These are phyloP conservation scores for Callospermophilus lateralis DNA, from an alignment of 2,113 vertebrate genomes.

Conservation along the genomic window DNA sequence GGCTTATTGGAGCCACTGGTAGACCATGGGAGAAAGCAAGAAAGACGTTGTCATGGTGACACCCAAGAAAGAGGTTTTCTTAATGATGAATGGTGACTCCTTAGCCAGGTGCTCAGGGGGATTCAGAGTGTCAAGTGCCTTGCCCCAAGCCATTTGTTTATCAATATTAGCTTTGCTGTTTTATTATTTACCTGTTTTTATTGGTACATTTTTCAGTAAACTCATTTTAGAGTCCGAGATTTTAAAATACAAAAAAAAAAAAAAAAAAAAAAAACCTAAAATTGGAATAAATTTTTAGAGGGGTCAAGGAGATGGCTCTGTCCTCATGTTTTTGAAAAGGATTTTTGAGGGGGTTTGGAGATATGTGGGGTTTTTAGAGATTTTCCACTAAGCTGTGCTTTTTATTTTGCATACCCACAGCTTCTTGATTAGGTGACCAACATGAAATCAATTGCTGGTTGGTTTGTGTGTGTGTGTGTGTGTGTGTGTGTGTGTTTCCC, in stretches of 20 bases:
- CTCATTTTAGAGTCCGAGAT: background rate
- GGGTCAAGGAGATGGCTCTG: background rate
- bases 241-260: background rate
- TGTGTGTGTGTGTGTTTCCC: too few species aligned
- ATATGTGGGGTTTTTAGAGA: constrained; percentile 4
- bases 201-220: background rate
- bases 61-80: background rate
- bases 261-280: background rate
- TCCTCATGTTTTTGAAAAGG: background rate
- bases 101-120: background rate
- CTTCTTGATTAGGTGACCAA: constrained; percentile 44
- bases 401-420: background rate
- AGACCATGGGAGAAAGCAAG: background rate
- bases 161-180: background rate
- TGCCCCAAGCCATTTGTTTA: background rate
- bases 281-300: background rate
- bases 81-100: background rate
- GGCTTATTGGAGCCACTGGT: rapidly evolving
- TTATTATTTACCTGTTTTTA: constrained; percentile 50
- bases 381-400: constrained; percentile 26
- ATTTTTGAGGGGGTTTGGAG: background rate
- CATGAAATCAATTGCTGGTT: constrained; percentile 5
- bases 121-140: background rate
- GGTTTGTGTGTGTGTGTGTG: too few species aligned
- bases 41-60: background rate